Evolutionary conservation across 2,113 vertebrate genomes (phyloP).

Genomic region (Erpornis zantholeuca): DNA sequence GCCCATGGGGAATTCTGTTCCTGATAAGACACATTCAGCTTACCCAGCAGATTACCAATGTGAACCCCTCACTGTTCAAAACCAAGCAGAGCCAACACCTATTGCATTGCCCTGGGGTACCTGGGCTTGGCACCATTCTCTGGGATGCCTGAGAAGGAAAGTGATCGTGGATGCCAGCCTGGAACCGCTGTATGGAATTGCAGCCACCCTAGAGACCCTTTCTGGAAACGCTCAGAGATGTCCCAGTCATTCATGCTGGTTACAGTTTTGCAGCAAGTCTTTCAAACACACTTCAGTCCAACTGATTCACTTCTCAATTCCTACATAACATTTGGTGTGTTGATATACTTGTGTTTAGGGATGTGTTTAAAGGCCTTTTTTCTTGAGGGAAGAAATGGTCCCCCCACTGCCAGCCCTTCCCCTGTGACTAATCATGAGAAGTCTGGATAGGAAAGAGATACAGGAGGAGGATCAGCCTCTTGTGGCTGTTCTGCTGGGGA

Average conservation of each 20-base stretch:
- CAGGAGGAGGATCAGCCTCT: not conserved
- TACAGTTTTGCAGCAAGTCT: not conserved
- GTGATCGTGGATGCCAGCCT: not conserved
- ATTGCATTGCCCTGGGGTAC: not conserved
- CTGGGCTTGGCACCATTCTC: not conserved
- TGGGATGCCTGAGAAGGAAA: not conserved
- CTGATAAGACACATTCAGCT: not conserved
- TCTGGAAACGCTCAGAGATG: not conserved
- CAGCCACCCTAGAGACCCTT: not conserved
- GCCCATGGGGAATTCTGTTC: not conserved
- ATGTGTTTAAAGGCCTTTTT: not conserved
- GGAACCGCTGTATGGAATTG: not conserved
- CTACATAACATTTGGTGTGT: not conserved
- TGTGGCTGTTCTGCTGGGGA: not conserved
- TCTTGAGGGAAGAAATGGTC: not conserved
- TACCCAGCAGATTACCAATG: not conserved
- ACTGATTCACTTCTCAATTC: not conserved
- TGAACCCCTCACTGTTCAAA: not conserved
- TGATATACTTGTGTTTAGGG: not conserved
- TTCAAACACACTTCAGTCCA: not conserved
- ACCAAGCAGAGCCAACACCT: not conserved
- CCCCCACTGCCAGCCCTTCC: not conserved
- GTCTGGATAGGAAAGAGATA: not conserved
- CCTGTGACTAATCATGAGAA: not conserved
- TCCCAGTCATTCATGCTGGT: not conserved